Evolutionary conservation across 2,113 vertebrate species (phyloP).

Genomic region (Hepsetus odoe): DNA sequence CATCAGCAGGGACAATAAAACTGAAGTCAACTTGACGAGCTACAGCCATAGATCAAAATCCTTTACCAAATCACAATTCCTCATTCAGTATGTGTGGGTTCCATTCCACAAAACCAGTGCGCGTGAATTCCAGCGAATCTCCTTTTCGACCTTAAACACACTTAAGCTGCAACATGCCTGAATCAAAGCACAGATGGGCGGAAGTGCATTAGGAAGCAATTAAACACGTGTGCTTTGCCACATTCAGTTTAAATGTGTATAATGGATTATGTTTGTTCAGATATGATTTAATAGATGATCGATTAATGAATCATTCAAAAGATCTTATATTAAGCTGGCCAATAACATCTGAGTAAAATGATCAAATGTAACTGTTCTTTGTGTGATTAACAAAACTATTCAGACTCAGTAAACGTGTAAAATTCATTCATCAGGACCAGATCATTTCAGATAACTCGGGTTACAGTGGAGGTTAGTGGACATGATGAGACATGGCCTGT

Average conservation of each 20-base stretch:
- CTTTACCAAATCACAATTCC: background rate
- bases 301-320: too few species aligned
- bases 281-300: too few species aligned
- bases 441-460: constrained; percentile 7
- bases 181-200: background rate
- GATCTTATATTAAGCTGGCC: too few species aligned
- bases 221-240: background rate
- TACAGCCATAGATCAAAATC: background rate
- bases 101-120: constrained; percentile 8
- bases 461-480: constrained; percentile 40
- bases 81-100: background rate
- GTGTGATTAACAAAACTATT: too few species aligned
- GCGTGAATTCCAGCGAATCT: background rate
- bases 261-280: too few species aligned
- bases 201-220: background rate
- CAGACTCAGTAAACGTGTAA: background rate
- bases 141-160: background rate
- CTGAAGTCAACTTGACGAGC: constrained; percentile 1
- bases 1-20: background rate
- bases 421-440: constrained; percentile 4
- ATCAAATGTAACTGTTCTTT: too few species aligned
- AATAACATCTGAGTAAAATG: too few species aligned
- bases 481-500: constrained; percentile 32
- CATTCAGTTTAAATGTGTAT: too few species aligned
- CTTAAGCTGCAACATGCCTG: background rate